Evolutionary conservation across 2,888 invertebrate species (phyloP).

Genomic region (Flexamia atlantica): DNA sequence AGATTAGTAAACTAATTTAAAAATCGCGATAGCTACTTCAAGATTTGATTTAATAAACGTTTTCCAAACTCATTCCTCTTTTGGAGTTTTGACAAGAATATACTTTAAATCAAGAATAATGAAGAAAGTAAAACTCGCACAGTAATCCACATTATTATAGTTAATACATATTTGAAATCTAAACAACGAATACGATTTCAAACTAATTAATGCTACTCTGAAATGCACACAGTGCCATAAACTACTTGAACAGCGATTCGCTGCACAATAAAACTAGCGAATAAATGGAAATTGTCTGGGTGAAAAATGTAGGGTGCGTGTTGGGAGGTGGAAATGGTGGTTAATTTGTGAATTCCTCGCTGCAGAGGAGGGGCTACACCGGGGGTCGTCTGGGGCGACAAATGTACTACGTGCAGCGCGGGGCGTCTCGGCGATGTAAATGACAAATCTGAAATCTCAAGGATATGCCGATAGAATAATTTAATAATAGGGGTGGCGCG

Average conservation of each 20-base stretch:
- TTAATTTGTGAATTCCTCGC: constrained; percentile 6
- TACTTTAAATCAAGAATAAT: too few species aligned
- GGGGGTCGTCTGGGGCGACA: neutral
- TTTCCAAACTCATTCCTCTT: too few species aligned
- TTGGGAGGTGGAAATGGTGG: constrained; percentile 8
- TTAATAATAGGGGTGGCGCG: too few species aligned
- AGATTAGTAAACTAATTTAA: too few species aligned
- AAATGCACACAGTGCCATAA: neutral
- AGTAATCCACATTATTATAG: too few species aligned
- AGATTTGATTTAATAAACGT: too few species aligned
- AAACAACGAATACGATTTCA: too few species aligned
- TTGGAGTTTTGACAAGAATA: too few species aligned
- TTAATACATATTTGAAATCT: too few species aligned
- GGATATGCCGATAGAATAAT: neutral
- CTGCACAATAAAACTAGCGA: neutral
- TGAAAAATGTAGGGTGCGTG: constrained; percentile 12
- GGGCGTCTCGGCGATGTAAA: neutral
- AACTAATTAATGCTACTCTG: too few species aligned
- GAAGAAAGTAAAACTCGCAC: too few species aligned
- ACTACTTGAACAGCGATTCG: neutral
- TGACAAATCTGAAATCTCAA: neutral
- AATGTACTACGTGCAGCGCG: neutral
- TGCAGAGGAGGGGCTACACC: neutral
- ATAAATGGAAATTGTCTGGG: constrained; percentile 3
- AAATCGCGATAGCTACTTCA: too few species aligned